A percentile compares a stretch with the other conserved stretches of the same genome.
These are phyloP conservation scores for Caranx ignobilis DNA, from an alignment of 2,113 vertebrate species.

Conservation along the genomic window DNA sequence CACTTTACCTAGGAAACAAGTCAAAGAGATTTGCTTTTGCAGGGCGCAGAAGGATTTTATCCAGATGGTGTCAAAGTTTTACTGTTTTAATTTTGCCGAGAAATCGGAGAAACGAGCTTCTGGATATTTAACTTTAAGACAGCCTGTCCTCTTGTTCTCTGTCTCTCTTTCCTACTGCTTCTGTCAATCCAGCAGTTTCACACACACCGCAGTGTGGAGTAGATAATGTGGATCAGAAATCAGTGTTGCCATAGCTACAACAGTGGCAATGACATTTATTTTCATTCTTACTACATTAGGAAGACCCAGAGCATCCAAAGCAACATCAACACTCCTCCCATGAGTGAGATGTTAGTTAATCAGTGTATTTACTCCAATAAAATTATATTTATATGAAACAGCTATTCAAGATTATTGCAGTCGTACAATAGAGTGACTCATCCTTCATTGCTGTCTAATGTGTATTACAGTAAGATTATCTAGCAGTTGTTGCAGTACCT, in stretches of 20 bases:
- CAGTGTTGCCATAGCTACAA: slow-evolving; percentile 72
- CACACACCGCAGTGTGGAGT: slow-evolving; percentile 21
- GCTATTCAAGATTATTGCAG: not conserved
- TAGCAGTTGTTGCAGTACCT: slow-evolving; percentile 78
- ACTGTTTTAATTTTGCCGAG: slow-evolving; percentile 14
- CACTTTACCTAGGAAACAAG: slow-evolving; percentile 69
- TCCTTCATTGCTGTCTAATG: not conserved
- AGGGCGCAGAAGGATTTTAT: not conserved
- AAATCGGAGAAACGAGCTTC: slow-evolving; percentile 6
- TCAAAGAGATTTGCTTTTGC: slow-evolving; percentile 16
- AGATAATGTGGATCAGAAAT: slow-evolving; percentile 35
- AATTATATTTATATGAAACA: not conserved
- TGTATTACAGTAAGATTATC: no score
- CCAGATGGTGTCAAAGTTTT: slow-evolving; percentile 18
- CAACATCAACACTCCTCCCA: not conserved
- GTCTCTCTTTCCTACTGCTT: slow-evolving; percentile 14
- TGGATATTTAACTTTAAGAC: slow-evolving; percentile 38
- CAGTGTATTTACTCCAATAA: not conserved
- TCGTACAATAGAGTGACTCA: not conserved
- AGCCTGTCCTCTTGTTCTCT: not conserved
- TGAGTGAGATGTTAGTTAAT: slow-evolving; percentile 17
- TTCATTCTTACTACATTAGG: slow-evolving; percentile 40
- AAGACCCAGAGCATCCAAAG: slow-evolving; percentile 19
- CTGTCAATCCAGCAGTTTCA: slow-evolving; percentile 55
- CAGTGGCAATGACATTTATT: slow-evolving; percentile 54